phyloP scores from a whole-genome alignment of 2,113 vertebrate genomes.

The Phasianus colchicus region DNA sequence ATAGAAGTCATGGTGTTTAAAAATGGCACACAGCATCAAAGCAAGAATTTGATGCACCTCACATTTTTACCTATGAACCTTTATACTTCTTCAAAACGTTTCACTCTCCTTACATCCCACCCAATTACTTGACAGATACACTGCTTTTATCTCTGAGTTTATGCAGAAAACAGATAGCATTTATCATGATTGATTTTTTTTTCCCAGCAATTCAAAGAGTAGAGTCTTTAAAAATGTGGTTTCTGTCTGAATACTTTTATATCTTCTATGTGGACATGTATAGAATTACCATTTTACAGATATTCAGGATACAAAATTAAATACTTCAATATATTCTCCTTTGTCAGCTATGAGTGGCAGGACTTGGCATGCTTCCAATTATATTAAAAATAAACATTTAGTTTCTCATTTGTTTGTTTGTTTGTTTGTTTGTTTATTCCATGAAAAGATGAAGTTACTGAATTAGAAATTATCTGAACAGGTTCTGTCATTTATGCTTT shows the following conservation, averaged over 20 bases:
- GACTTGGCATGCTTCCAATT: background rate
- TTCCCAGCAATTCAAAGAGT: background rate
- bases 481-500: background rate
- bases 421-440: no score
- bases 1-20: background rate
- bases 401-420: background rate
- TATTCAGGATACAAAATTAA: background rate
- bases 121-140: background rate
- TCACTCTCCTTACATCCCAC: background rate
- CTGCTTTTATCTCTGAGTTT: background rate
- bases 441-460: background rate
- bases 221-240: background rate
- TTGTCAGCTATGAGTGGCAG: background rate
- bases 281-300: background rate
- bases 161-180: background rate
- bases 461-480: background rate
- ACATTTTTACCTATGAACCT: background rate
- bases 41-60: background rate
- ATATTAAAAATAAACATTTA: background rate
- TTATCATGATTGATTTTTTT: background rate
- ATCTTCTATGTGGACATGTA: background rate
- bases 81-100: background rate
- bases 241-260: background rate
- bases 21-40: background rate
- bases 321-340: background rate